These are phyloP conservation scores for Paraescarpia echinospica DNA, from an alignment of 1,140 invertebrate species.

Conservation along the genomic window DNA sequence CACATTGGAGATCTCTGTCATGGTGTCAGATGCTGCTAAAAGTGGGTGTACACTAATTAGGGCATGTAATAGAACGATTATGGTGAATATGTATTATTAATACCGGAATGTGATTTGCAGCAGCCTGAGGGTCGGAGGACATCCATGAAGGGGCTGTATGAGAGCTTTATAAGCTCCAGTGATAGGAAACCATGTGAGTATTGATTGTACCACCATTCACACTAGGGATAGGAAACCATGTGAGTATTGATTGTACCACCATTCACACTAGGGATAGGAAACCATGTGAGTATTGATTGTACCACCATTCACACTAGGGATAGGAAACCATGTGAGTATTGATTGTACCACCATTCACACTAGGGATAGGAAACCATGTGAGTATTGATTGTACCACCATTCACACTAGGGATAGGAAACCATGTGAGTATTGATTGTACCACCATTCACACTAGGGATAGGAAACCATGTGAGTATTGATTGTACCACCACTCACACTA, in stretches of 20 bases:
- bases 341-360: conserved; percentile 39
- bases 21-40: no score
- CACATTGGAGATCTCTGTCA: no score
- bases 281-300: conserved; percentile 32
- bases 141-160: conserved; percentile 74
- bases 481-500: conserved; percentile 43
- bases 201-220: not conserved
- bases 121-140: conserved; percentile 32
- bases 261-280: conserved; percentile 65
- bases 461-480: conserved; percentile 56
- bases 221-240: conserved; percentile 66
- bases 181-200: conserved; percentile 62
- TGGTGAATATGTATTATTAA: conserved; percentile 22
- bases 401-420: conserved; percentile 66
- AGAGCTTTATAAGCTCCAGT: conserved; percentile 82
- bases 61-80: not conserved
- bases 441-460: conserved; percentile 61
- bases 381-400: not conserved
- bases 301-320: conserved; percentile 60
- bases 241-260: not conserved
- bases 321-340: conserved; percentile 56
- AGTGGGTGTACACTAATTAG: no score
- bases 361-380: conserved; percentile 64
- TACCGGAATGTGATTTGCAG: conserved; percentile 25
- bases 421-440: not conserved